phyloP scores from a whole-genome alignment of 2,797 vertebrate genomes.

The Eulemur coronatus region DNA sequence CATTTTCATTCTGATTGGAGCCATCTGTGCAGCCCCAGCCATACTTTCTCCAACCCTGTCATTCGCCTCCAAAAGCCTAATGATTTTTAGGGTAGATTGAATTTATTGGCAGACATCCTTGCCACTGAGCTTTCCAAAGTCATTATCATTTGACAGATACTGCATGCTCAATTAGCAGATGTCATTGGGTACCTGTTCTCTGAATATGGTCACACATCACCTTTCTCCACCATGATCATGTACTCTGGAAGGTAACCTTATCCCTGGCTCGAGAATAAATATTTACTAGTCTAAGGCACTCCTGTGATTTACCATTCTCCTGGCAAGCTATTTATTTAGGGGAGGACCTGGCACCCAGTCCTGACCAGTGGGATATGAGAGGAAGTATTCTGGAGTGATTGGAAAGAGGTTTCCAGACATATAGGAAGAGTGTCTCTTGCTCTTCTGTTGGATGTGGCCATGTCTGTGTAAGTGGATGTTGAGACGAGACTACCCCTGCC shows the following conservation, averaged over 20 bases:
- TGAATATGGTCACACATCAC: not conserved
- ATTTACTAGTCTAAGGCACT: not conserved
- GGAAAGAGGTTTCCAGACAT: not conserved
- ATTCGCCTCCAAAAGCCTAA: slow-evolving; percentile 40
- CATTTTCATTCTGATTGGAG: slow-evolving; percentile 40
- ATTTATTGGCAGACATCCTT: slow-evolving; percentile 58
- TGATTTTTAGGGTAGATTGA: slow-evolving; percentile 45
- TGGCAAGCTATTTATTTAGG: not conserved
- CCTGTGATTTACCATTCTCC: not conserved
- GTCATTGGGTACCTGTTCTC: not conserved
- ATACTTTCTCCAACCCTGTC: not conserved
- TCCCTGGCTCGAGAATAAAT: not conserved
- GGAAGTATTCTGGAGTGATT: not conserved
- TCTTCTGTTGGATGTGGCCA: not conserved
- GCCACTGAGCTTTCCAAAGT: slow-evolving; percentile 56
- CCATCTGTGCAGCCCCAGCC: not conserved
- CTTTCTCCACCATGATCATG: not conserved
- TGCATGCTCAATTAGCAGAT: slow-evolving; percentile 38
- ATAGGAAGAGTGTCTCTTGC: not conserved
- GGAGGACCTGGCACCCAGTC: not conserved
- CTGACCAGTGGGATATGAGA: not conserved
- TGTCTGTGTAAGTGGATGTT: not conserved
- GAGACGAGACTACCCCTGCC: not conserved
- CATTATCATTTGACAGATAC: slow-evolving; percentile 49
- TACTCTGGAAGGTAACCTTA: not conserved